Conservation (phyloP, 2,888 invertebrate species). For the Athalia circularis region DNA sequence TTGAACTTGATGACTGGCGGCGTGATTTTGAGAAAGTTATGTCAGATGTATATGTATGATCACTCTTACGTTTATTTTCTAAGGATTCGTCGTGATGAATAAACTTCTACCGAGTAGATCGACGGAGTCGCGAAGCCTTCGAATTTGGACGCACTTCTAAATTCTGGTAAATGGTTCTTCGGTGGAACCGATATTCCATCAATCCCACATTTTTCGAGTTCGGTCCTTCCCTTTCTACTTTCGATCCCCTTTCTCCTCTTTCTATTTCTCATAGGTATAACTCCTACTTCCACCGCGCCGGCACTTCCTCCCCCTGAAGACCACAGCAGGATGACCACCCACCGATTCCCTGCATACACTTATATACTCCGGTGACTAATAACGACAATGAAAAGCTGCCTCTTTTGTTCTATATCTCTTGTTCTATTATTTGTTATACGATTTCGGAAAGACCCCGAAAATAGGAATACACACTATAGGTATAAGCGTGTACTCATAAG, state of each 20-base stretch:
- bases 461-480: no score
- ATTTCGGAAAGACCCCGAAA: no score
- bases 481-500: no score
- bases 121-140: neutral
- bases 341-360: neutral
- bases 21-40: no score
- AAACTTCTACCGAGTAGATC: no score
- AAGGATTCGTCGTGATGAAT: no score
- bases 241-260: neutral
- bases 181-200: constrained; percentile 9
- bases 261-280: no score
- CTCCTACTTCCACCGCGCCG: neutral
- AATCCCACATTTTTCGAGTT: constrained; percentile 12
- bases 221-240: constrained; percentile 6
- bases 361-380: constrained; percentile 13
- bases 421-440: no score
- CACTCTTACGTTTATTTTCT: neutral
- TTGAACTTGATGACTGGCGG: no score
- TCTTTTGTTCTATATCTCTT: no score
- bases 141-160: constrained; percentile 8
- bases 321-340: neutral
- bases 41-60: no score
- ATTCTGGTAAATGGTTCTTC: neutral
- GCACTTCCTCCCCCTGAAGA: neutral
- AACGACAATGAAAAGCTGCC: no score